Evolutionary conservation across 92 coral and sea anemone genomes (phyloP).

Genomic region (Phenganax stokvisi): DNA sequence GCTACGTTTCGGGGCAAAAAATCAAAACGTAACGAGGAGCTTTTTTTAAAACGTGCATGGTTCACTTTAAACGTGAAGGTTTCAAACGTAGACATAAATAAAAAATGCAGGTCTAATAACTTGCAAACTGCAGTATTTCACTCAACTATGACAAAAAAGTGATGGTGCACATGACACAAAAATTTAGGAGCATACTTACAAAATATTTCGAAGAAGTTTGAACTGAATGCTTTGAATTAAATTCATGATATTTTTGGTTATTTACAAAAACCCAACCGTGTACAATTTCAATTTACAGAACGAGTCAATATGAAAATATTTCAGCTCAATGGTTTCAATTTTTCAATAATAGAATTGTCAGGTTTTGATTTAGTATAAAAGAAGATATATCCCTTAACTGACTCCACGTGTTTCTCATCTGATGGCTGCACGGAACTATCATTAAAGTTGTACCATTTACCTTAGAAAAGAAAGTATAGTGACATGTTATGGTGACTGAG

Average conservation of each 20-base stretch:
- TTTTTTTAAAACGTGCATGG: too few species aligned
- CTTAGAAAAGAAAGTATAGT: slow-evolving; percentile 36
- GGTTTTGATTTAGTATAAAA: slow-evolving; percentile 94
- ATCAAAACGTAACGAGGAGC: too few species aligned
- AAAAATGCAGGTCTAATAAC: too few species aligned
- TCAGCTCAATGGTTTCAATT: slow-evolving; percentile 55
- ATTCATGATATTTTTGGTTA: slow-evolving; percentile 10
- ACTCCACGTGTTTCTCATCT: slow-evolving; percentile 76
- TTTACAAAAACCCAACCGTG: not conserved
- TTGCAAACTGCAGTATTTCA: too few species aligned
- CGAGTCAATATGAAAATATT: not conserved
- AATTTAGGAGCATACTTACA: too few species aligned
- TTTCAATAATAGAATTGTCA: slow-evolving; percentile 86
- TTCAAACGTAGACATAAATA: too few species aligned
- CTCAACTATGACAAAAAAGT: too few species aligned
- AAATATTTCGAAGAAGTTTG: not conserved
- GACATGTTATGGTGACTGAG: not conserved
- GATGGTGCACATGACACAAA: too few species aligned
- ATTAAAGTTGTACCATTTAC: slow-evolving; percentile 93
- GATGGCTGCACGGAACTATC: slow-evolving; percentile 84
- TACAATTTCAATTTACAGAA: slow-evolving; percentile 23
- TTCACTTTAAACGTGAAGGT: too few species aligned
- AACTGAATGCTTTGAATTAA: slow-evolving; percentile 2
- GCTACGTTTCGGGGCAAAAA: too few species aligned
- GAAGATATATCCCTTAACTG: slow-evolving; percentile 90